These are phyloP conservation scores for Anastrepha ludens DNA, from an alignment of 1,140 invertebrate species.

Conservation along the genomic window DNA sequence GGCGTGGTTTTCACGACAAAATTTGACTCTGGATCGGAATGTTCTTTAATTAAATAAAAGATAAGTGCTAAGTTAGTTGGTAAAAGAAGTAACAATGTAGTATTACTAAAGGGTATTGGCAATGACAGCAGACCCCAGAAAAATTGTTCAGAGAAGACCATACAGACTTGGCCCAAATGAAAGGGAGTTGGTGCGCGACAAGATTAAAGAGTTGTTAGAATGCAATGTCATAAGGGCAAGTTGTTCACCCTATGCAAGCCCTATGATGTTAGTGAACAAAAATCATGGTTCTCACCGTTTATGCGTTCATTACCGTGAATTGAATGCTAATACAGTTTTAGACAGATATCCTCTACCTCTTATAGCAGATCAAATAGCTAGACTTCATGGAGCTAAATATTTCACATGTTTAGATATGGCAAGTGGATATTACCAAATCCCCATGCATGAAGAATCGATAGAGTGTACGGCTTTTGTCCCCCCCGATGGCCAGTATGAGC, in stretches of 20 bases:
- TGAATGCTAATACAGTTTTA: neutral
- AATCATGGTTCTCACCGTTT: neutral
- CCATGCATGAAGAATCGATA: neutral
- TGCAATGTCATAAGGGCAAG: neutral
- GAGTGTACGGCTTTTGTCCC: neutral
- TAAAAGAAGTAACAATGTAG: constrained; percentile 24
- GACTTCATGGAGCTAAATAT: neutral
- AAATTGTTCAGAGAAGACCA: no score
- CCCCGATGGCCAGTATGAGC: neutral
- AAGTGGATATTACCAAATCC: neutral
- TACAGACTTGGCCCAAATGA: no score
- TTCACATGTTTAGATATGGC: no score
- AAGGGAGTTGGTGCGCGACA: no score
- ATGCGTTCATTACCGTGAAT: no score
- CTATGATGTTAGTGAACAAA: neutral
- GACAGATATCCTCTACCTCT: neutral
- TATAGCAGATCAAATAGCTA: neutral
- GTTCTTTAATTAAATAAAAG: neutral
- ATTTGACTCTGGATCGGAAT: no score
- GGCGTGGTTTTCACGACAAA: no score
- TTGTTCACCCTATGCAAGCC: neutral
- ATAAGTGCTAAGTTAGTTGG: constrained; percentile 47
- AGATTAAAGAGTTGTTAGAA: no score
- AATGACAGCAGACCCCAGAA: neutral
- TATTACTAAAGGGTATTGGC: neutral